Conservation (phyloP, 2,113 vertebrate genomes). For the Dolichotis patagonum region DNA sequence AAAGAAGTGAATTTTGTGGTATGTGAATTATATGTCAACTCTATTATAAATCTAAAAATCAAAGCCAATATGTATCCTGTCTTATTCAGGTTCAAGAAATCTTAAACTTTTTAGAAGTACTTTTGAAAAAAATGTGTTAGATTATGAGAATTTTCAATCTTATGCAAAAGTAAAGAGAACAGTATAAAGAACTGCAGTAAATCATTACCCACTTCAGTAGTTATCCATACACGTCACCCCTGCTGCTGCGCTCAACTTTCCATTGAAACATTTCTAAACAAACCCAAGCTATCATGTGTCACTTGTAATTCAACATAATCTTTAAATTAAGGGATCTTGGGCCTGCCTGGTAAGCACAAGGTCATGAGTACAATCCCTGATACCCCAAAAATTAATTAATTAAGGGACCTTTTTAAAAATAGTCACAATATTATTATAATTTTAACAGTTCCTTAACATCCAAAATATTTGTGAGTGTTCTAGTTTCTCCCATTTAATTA, state of each 20-base stretch:
- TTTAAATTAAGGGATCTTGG: neutral
- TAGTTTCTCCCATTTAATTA: slow-evolving; percentile 19
- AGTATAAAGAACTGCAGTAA: neutral
- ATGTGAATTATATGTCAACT: neutral
- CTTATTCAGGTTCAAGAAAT: neutral
- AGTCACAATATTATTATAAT: neutral
- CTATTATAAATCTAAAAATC: neutral
- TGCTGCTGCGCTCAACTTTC: neutral
- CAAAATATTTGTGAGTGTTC: neutral
- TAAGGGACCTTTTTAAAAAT: neutral
- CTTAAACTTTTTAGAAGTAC: slow-evolving; percentile 35
- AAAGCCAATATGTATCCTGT: neutral
- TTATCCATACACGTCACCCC: neutral
- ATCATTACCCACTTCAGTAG: neutral
- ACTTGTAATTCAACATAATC: neutral
- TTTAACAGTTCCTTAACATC: neutral
- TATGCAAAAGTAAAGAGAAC: neutral
- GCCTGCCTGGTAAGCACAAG: too few relatives aligned
- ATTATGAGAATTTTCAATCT: neutral
- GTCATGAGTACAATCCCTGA: too few relatives aligned
- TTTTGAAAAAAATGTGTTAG: neutral
- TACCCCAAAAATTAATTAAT: too few relatives aligned
- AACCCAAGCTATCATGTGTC: neutral
- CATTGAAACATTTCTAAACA: neutral
- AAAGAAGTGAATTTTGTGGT: neutral